These are phyloP conservation scores for Pseudolycoriella hygida DNA, from an alignment of 2,888 invertebrate species.

Conservation along the genomic window DNA sequence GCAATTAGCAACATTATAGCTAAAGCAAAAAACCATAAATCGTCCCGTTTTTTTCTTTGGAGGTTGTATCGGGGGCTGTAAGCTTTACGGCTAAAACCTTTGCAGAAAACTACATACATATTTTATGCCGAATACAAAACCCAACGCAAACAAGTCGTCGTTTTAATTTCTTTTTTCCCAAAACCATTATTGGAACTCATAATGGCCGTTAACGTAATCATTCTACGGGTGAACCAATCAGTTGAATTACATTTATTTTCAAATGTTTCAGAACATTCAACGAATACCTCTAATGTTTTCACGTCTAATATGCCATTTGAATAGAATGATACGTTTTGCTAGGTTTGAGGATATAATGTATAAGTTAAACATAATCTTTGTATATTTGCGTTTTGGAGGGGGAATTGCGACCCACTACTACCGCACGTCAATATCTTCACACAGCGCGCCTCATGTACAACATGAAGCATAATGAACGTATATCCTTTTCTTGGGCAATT, in stretches of 20 bases:
- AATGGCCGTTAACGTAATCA: constrained; percentile 5
- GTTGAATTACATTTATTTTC: constrained; percentile 4
- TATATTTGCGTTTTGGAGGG: too few relatives aligned
- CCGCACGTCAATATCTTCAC: background rate
- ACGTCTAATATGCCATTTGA: too few relatives aligned
- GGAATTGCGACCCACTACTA: background rate
- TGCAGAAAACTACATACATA: background rate
- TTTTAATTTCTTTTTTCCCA: constrained; percentile 4
- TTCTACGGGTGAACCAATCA: constrained; percentile 4
- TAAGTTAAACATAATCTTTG: background rate
- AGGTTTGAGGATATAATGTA: background rate
- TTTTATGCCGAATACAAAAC: background rate
- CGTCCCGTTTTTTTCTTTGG: background rate
- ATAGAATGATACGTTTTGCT: background rate
- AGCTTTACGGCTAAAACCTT: too few relatives aligned
- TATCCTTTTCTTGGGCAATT: constrained; percentile 5
- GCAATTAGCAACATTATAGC: constrained; percentile 3
- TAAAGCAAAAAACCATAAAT: constrained; percentile 1
- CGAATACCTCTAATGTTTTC: too few relatives aligned
- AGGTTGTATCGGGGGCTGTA: too few relatives aligned
- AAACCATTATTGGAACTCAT: constrained; percentile 1
- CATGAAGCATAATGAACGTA: background rate
- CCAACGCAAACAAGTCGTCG: constrained; percentile 2
- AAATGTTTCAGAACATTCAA: background rate
- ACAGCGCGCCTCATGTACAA: background rate